Evolutionary conservation across 2,113 vertebrate genomes (phyloP).

Genomic region (Marmota monax): DNA sequence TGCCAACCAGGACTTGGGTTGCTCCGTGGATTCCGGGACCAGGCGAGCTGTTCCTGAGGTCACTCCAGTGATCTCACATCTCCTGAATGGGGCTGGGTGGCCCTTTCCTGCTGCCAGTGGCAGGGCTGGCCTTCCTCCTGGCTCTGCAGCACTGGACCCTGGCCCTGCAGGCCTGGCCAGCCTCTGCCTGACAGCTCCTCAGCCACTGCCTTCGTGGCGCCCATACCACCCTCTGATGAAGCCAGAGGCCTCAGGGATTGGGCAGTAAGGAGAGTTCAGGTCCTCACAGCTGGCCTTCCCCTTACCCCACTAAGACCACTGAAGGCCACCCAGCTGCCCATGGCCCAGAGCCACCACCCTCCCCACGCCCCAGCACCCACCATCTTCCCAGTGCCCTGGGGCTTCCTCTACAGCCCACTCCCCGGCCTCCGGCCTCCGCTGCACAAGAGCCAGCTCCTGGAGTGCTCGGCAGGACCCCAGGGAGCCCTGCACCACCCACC

Average conservation of each 20-base stretch:
- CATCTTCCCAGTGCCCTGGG: too few relatives aligned
- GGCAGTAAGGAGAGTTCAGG: not conserved
- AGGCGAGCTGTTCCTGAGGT: not conserved
- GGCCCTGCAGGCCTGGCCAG: not conserved
- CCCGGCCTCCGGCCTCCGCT: too few relatives aligned
- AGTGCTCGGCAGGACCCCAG: too few relatives aligned
- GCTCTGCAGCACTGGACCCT: not conserved
- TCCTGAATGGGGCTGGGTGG: not conserved
- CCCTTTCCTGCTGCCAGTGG: not conserved
- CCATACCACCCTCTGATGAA: not conserved
- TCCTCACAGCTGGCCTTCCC: not conserved
- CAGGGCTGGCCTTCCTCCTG: not conserved
- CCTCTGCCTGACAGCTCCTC: not conserved
- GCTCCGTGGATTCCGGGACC: too few relatives aligned
- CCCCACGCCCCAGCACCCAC: accelerated
- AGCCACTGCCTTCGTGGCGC: too few relatives aligned
- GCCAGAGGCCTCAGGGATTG: not conserved
- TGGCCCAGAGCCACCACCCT: too few relatives aligned
- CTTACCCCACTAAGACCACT: not conserved
- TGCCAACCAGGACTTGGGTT: not conserved
- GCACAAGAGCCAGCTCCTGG: too few relatives aligned
- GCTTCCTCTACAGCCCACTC: too few relatives aligned
- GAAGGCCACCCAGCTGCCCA: not conserved
- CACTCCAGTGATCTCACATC: not conserved
- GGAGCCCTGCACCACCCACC: too few relatives aligned